These are phyloP conservation scores for Sylvilagus floridanus DNA, from an alignment of 2,797 vertebrate genomes.

Conservation along the genomic window DNA sequence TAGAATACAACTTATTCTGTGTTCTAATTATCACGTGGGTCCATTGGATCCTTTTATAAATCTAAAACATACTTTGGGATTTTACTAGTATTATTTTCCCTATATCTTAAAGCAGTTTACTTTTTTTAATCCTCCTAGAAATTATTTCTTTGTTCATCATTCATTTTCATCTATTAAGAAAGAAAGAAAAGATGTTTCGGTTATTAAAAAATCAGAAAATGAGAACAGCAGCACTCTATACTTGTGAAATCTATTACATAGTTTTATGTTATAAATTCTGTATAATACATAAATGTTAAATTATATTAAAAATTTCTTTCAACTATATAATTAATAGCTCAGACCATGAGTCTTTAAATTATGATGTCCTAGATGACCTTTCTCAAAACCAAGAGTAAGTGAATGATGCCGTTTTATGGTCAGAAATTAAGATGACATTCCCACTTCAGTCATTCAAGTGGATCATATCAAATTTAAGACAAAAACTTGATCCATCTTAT, in stretches of 20 bases:
- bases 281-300: too few relatives aligned
- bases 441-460: background rate
- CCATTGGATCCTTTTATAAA: background rate
- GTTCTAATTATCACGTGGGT: background rate
- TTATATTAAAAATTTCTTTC: too few relatives aligned
- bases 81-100: conserved; percentile 37
- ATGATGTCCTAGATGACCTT: conserved; percentile 16
- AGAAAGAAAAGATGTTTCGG: background rate
- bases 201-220: conserved; percentile 42
- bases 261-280: background rate
- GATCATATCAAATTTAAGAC: background rate
- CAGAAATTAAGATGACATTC: conserved; percentile 16
- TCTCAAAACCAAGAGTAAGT: conserved; percentile 23
- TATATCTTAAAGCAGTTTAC: conserved; percentile 1
- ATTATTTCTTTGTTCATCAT: conserved; percentile 17
- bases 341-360: conserved; percentile 6
- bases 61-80: background rate
- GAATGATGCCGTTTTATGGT: conserved; percentile 4
- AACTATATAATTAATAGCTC: background rate
- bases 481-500: background rate
- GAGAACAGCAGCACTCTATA: background rate
- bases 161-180: background rate
- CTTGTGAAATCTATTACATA: conserved; percentile 1
- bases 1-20: background rate
- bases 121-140: background rate